Base-by-base conservation (phyloP, 2,888 invertebrate genomes). In the Carterocephalus palaemon region DNA sequence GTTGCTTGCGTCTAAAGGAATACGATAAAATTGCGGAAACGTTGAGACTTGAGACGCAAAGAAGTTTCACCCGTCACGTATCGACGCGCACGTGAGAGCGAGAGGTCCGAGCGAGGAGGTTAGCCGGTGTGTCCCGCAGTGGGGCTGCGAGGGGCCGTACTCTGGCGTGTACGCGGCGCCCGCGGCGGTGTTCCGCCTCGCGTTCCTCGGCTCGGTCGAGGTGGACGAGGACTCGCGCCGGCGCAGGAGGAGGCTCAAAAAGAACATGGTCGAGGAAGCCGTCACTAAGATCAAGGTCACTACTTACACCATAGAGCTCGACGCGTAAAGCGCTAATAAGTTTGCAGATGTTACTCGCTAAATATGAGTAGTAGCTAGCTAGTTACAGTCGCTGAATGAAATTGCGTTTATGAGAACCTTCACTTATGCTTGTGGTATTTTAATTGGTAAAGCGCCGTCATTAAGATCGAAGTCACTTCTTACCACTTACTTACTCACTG, bases 201-300 rank as follows among this genome's bases (percentile, higher is more conserved):
- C 92, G 67, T 94, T 93, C 90, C 92, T 94, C 75, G 94, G 94
- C 81, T 94, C 94, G 67, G 92, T 94, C 76, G 93, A 94, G 88
- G 92, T 94, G 75, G 93, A 93, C 77, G 94, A 93, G 89, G 93
- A 93, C 89, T 89, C 90, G 69, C 85, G 92, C 62, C 88, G 92
- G 64, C 88, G 92, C 68, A 91, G 92, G 80, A 92, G 91, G 81
- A 88, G 93, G 68, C 92, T 90, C 87, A 94, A 94, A 92, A 94
- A 94, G 90, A 91, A 92, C 88, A 94, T 94, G 94, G 94, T 94
- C 70, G 94, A 94, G 87, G 93, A 94, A 81, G 94, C 94, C 66
- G 93, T 94, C 85, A 91, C 91, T 82, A 93, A 93, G 88, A 93
- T 94, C 75, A 94, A 94, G 94, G 94, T 94, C 90, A n/a, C n/a